These are phyloP conservation scores for Oenanthe melanoleuca DNA, from an alignment of 2,113 vertebrate genomes.

Conservation along the genomic window DNA sequence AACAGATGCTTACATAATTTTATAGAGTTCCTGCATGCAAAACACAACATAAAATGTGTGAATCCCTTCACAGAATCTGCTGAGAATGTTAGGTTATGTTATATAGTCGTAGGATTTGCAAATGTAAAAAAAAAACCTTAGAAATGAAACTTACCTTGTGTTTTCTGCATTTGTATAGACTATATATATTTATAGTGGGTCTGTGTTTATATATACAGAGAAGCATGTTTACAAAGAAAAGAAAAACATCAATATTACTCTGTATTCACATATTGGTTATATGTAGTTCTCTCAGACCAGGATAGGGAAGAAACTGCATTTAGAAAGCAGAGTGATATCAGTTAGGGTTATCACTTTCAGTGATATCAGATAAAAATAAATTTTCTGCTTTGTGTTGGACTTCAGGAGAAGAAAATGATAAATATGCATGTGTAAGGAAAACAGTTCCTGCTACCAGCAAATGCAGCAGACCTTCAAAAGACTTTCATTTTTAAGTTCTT, in stretches of 20 bases:
- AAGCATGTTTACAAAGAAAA: not conserved
- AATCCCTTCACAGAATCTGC: not conserved
- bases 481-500: not conserved
- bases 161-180: not conserved
- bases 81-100: not conserved
- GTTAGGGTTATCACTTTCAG: not conserved
- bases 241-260: not conserved
- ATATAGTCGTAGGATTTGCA: not conserved
- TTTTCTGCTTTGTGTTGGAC: not conserved
- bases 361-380: not conserved
- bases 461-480: not conserved
- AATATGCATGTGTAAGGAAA: not conserved
- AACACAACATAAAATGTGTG: not conserved
- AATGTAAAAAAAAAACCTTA: not conserved
- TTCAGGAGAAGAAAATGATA: not conserved
- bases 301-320: not conserved
- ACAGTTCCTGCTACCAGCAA: not conserved
- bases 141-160: not conserved
- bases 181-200: not conserved
- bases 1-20: slow-evolving; percentile 27
- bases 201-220: not conserved
- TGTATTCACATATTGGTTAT: not conserved
- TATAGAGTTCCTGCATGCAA: not conserved
- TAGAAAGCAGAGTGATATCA: not conserved
- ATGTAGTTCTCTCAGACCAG: not conserved